Conservation (phyloP, 92 coral and sea anemone genomes). For the Porites divaricata region DNA sequence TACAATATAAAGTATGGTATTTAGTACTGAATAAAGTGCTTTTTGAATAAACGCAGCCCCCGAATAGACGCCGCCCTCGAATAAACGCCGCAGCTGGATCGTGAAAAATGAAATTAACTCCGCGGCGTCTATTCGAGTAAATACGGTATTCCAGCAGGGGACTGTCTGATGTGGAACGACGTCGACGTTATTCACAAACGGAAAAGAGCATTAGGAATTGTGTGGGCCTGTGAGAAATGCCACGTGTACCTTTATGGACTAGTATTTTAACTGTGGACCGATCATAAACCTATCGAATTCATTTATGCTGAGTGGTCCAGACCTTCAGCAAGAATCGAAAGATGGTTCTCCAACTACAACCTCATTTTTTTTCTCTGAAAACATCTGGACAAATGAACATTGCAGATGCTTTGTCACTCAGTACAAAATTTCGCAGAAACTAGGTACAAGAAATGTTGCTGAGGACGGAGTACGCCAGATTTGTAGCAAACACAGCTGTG, state of each 20-base stretch:
- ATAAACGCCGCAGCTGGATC: no score
- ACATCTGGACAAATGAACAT: constrained; percentile 20
- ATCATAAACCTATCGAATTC: constrained; percentile 43
- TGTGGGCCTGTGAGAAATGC: constrained; percentile 36
- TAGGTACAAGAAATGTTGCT: constrained; percentile 41
- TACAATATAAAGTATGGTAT: no score
- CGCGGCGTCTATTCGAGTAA: no score
- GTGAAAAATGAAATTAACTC: no score
- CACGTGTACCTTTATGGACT: constrained; percentile 38
- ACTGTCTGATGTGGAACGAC: constrained; percentile 40
- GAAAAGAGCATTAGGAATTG: constrained; percentile 35
- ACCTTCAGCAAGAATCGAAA: constrained; percentile 39
- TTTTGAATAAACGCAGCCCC: no score
- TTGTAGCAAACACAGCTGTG: constrained; percentile 29
- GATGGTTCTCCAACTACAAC: constrained; percentile 9
- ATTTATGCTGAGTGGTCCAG: constrained; percentile 29
- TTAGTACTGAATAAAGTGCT: no score
- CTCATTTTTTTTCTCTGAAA: no score
- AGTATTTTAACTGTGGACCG: constrained; percentile 35
- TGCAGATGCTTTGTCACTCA: constrained; percentile 27
- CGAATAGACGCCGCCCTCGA: no score
- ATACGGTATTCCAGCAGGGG: constrained; percentile 51
- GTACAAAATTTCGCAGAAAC: constrained; percentile 15
- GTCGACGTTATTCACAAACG: constrained; percentile 28
- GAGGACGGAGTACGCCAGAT: background rate